Evolutionary conservation across 2,113 vertebrate genomes (phyloP).

Genomic region (Pongo abelii): DNA sequence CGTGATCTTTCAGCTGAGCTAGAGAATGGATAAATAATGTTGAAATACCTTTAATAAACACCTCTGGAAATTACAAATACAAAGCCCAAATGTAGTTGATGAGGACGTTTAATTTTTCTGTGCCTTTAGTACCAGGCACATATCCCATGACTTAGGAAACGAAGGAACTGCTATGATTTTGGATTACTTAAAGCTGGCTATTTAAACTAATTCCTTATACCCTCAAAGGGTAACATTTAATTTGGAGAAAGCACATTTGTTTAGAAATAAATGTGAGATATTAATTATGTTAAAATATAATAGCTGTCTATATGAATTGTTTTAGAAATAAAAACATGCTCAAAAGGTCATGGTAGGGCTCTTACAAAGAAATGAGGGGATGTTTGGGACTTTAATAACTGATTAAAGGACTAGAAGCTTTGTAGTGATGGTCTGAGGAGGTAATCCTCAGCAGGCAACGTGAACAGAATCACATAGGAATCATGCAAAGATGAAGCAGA

Average conservation of each 20-base stretch:
- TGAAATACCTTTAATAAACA: not conserved
- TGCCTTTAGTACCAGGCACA: not conserved
- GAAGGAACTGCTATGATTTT: not conserved
- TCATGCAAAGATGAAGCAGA: not conserved
- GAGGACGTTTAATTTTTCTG: not conserved
- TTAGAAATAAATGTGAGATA: constrained; percentile 20
- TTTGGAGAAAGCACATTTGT: not conserved
- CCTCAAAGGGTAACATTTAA: not conserved
- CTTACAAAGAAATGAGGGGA: not conserved
- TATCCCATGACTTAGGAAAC: not conserved
- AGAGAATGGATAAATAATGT: not conserved
- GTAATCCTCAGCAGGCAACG: not conserved
- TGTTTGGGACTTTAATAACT: not conserved
- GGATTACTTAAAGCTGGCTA: not conserved
- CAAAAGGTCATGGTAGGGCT: not conserved
- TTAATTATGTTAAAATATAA: not conserved
- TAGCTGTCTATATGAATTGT: not conserved
- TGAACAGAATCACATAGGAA: not conserved
- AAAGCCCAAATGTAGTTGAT: not conserved
- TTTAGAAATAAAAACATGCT: not conserved
- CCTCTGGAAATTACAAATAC: not conserved
- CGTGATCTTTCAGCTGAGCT: not conserved
- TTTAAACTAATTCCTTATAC: not conserved
- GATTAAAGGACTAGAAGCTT: not conserved
- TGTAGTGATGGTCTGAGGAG: not conserved